Percentiles rank a stretch among this genome's conserved stretches.
phyloP scores from a whole-genome alignment of 2,113 vertebrate species.

The Zosterops hypoxanthus region DNA sequence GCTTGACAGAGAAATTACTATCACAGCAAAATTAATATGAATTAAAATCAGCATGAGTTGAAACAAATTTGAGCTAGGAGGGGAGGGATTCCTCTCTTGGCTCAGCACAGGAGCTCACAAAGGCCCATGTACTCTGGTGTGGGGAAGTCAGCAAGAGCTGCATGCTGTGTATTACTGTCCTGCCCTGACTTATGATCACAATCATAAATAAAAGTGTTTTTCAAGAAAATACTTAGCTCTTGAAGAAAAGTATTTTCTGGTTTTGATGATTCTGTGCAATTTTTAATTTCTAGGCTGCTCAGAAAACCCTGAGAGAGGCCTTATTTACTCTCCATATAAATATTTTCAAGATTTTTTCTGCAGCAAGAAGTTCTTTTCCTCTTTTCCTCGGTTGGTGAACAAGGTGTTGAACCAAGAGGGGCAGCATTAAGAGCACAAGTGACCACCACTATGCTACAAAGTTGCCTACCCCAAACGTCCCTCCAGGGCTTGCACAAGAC shows the following conservation, averaged over 20 bases:
- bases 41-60: not conserved
- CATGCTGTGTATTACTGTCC: not conserved
- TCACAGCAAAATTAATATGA: not conserved
- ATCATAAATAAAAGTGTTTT: not conserved
- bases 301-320: not conserved
- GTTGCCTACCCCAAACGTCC: not conserved
- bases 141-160: not conserved
- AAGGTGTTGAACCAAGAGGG: not conserved
- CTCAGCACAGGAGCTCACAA: not conserved
- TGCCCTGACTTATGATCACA: not conserved
- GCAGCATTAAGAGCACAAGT: not conserved
- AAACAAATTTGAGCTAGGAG: not conserved
- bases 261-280: not conserved
- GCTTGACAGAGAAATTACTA: not conserved
- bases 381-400: not conserved
- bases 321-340: not conserved
- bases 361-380: not conserved
- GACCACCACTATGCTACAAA: fast-evolving
- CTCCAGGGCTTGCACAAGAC: not conserved
- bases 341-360: not conserved
- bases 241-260: not conserved
- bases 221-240: not conserved
- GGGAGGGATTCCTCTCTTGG: not conserved
- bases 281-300: not conserved
- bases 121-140: fast-evolving